Evolutionary conservation across 2,797 vertebrate genomes (phyloP).

Genomic region (Eurystomus glaucurus): DNA sequence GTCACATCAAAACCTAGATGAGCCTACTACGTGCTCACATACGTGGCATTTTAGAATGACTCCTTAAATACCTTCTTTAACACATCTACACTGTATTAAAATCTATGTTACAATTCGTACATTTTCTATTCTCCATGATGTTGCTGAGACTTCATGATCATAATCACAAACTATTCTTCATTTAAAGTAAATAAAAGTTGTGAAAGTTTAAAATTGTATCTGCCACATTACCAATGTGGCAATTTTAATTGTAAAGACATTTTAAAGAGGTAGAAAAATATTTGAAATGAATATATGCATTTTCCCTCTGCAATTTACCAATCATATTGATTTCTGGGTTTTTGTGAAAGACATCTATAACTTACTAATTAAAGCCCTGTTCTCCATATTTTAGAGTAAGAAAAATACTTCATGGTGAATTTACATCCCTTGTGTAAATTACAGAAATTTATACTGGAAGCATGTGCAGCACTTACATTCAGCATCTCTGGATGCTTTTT

Average conservation of each 20-base stretch:
- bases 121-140: background rate
- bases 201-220: background rate
- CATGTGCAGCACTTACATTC: background rate
- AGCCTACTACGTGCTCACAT: background rate
- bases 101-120: background rate
- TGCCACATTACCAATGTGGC: background rate
- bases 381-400: background rate
- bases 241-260: background rate
- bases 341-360: background rate
- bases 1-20: background rate
- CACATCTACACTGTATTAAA: background rate
- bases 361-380: background rate
- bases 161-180: background rate
- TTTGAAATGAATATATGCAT: accelerated
- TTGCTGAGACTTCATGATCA: background rate
- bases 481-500: background rate
- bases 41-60: background rate
- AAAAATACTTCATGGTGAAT: background rate
- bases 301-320: background rate
- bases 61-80: background rate
- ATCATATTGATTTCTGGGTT: background rate
- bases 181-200: background rate
- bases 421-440: background rate
- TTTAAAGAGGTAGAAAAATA: background rate
- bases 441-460: background rate